Conservation (phyloP, 2,797 vertebrate species). For the Sebastiscus albofasciatus region DNA sequence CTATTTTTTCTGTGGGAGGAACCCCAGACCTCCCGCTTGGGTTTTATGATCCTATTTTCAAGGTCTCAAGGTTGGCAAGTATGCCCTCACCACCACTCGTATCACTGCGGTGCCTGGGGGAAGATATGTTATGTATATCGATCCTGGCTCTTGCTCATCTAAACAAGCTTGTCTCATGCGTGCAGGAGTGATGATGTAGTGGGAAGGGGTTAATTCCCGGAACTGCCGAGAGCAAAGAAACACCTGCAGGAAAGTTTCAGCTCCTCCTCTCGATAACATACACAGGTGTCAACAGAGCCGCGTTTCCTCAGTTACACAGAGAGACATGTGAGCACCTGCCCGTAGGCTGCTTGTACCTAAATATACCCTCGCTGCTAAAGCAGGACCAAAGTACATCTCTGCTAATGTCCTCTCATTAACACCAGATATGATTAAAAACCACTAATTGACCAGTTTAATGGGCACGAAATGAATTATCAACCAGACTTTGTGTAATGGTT, state of each 20-base stretch:
- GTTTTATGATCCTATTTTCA: too few species aligned
- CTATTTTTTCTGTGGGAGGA: too few species aligned
- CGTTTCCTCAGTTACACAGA: slow-evolving; percentile 39
- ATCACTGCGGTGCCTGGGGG: background rate
- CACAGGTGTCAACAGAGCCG: slow-evolving; percentile 50
- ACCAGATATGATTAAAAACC: slow-evolving; percentile 26
- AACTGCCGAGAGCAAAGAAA: slow-evolving; percentile 15
- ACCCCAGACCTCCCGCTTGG: too few species aligned
- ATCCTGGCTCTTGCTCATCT: background rate
- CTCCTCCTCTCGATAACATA: slow-evolving; percentile 45
- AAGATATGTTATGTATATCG: background rate
- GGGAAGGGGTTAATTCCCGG: slow-evolving; percentile 44
- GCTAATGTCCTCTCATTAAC: slow-evolving; percentile 41
- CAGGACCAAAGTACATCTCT: slow-evolving; percentile 18
- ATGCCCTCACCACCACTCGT: background rate
- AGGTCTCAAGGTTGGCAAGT: too few species aligned
- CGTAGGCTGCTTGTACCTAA: slow-evolving; percentile 15
- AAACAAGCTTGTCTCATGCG: background rate
- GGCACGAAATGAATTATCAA: slow-evolving; percentile 34
- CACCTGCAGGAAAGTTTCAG: slow-evolving; percentile 52
- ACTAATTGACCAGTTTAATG: slow-evolving; percentile 22
- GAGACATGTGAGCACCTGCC: slow-evolving; percentile 56
- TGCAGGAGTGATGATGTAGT: background rate
- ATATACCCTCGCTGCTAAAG: slow-evolving; percentile 16
- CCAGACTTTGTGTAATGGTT: slow-evolving; percentile 16